Evolutionary conservation across 2,888 invertebrate species (phyloP).

Genomic region (Epistrophella euchroma): DNA sequence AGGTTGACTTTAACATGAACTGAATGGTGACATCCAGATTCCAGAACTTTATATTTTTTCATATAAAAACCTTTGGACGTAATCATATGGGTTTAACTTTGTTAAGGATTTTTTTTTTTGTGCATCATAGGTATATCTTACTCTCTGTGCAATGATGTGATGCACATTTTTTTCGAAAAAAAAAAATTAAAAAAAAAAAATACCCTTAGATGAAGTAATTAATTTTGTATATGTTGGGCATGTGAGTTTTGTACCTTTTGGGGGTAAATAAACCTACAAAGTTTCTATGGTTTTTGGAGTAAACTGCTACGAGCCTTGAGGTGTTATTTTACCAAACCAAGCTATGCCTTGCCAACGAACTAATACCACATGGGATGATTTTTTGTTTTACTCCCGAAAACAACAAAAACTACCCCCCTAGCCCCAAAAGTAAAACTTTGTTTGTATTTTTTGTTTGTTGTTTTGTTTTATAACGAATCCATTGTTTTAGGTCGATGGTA

Average conservation of each 20-base stretch:
- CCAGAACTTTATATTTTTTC: neutral
- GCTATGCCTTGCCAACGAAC: neutral
- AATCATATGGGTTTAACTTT: conserved; percentile 48
- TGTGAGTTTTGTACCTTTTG: conserved; percentile 26
- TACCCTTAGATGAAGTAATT: conserved; percentile 46
- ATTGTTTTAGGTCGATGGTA: conserved; percentile 18
- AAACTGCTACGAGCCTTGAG: conserved; percentile 29
- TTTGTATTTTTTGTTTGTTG: conserved; percentile 19
- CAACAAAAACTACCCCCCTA: neutral
- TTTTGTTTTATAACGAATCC: conserved; percentile 34
- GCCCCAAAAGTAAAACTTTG: neutral
- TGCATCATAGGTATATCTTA: neutral
- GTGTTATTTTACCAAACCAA: conserved; percentile 35
- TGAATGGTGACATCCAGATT: conserved; percentile 20
- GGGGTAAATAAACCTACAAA: conserved; percentile 49
- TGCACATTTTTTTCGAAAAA: conserved; percentile 38
- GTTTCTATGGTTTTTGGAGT: conserved; percentile 26
- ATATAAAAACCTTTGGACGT: neutral
- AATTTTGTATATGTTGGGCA: conserved; percentile 36
- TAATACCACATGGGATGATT: conserved; percentile 33
- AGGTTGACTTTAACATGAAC: conserved; percentile 45
- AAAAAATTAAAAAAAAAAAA: neutral
- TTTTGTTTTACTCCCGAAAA: conserved; percentile 1
- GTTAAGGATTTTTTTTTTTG: neutral
- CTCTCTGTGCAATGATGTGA: conserved; percentile 4